These are phyloP conservation scores for Myopa tessellatipennis DNA, from an alignment of 2,888 invertebrate species.

Conservation along the genomic window DNA sequence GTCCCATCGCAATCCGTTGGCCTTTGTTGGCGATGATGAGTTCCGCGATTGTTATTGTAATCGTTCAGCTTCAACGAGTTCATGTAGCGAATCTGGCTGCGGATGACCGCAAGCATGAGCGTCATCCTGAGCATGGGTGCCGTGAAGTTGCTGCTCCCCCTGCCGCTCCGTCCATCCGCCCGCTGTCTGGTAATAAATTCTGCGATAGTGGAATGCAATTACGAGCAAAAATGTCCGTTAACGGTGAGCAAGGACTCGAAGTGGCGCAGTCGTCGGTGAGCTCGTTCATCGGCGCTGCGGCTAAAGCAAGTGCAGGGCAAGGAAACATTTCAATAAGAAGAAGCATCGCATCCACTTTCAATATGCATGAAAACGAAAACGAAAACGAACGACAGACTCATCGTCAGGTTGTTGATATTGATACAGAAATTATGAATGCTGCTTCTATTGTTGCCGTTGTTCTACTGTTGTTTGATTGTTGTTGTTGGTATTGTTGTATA, in stretches of 20 bases:
- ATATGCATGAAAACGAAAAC: too few species aligned
- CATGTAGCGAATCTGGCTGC: constrained; percentile 7
- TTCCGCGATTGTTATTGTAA: constrained; percentile 23
- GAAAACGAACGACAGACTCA: too few species aligned
- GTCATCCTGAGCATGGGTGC: neutral
- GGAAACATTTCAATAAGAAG: neutral
- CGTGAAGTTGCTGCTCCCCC: neutral
- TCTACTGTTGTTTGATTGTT: too few species aligned
- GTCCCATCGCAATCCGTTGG: neutral
- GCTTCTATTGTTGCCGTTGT: too few species aligned
- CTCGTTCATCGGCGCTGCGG: neutral
- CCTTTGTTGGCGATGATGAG: constrained; percentile 21
- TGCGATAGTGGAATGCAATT: constrained; percentile 67
- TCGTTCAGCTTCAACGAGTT: constrained; percentile 2
- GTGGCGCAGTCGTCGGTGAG: neutral
- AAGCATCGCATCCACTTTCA: too few species aligned
- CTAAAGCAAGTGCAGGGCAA: neutral
- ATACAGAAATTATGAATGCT: too few species aligned
- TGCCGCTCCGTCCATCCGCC: neutral
- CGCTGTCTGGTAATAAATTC: constrained; percentile 60
- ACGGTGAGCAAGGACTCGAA: constrained; percentile 45
- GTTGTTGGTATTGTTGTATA: too few species aligned
- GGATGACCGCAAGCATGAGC: constrained; percentile 34
- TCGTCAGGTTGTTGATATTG: too few species aligned
- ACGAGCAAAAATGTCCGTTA: constrained; percentile 62